Conservation (phyloP, 1,140 invertebrate species). For the Calliphora vicina region DNA sequence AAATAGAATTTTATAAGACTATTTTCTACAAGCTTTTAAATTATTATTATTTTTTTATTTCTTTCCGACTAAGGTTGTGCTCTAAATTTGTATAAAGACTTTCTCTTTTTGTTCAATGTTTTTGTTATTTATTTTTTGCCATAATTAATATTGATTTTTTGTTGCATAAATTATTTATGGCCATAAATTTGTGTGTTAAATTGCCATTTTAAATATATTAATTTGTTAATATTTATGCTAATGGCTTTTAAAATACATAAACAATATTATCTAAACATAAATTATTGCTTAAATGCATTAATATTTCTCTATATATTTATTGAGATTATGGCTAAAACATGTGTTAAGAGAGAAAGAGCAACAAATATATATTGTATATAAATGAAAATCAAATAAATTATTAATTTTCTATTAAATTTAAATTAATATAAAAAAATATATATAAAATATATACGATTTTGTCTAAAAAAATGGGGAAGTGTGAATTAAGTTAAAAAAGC, state of each 20-base stretch:
- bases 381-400: too few relatives aligned
- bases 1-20: not conserved
- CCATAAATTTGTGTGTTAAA: not conserved
- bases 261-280: not conserved
- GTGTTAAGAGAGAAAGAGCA: too few relatives aligned
- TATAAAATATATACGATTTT: too few relatives aligned
- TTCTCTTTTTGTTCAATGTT: not conserved
- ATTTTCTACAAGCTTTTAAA: not conserved
- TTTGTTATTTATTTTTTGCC: not conserved
- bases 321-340: not conserved
- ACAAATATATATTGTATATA: too few relatives aligned
- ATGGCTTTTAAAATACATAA: not conserved
- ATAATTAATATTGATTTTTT: not conserved
- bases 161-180: too few relatives aligned
- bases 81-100: not conserved
- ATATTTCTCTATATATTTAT: not conserved
- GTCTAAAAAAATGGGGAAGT: too few relatives aligned
- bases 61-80: not conserved
- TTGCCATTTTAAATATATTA: not conserved
- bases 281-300: not conserved
- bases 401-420: too few relatives aligned
- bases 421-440: too few relatives aligned
- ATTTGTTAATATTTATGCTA: constrained; percentile 2
- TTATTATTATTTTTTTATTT: not conserved
- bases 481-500: too few relatives aligned